Evolutionary conservation across 2,888 invertebrate genomes (phyloP).

Genomic region (Ceratothoa steindachneri): DNA sequence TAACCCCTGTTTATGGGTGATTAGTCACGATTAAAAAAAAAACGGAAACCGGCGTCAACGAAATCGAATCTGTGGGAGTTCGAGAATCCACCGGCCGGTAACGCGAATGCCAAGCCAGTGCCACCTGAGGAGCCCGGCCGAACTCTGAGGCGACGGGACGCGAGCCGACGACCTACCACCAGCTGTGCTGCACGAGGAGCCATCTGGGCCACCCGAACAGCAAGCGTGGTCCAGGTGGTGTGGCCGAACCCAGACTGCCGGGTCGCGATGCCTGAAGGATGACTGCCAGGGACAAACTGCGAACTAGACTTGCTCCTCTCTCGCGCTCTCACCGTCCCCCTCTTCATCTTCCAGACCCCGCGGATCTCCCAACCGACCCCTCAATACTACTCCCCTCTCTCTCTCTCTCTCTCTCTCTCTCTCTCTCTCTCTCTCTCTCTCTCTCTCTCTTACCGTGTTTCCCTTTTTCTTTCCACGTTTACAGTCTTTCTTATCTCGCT

Average conservation of each 20-base stretch:
- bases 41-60: neutral
- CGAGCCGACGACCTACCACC: too few species aligned
- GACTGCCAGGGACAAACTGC: conserved; percentile 10
- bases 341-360: neutral
- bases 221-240: neutral
- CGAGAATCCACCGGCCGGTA: too few species aligned
- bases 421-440: neutral
- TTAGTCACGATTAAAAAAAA: neutral
- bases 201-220: neutral
- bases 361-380: neutral
- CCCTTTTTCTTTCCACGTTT: neutral
- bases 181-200: conserved; percentile 6
- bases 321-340: neutral
- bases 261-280: conserved; percentile 10
- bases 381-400: neutral
- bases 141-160: neutral
- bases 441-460: neutral
- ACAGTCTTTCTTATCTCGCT: neutral
- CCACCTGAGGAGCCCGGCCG: conserved; percentile 1
- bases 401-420: conserved; percentile 1
- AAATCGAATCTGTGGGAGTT: too few species aligned
- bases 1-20: neutral
- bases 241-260: neutral
- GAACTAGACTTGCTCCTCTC: conserved; percentile 1
- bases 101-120: too few species aligned